Evolutionary conservation across 2,888 invertebrate genomes (phyloP), one percentile per base, ranked within the genome.

Genomic region (Eutolmus rufibarbis): DNA sequence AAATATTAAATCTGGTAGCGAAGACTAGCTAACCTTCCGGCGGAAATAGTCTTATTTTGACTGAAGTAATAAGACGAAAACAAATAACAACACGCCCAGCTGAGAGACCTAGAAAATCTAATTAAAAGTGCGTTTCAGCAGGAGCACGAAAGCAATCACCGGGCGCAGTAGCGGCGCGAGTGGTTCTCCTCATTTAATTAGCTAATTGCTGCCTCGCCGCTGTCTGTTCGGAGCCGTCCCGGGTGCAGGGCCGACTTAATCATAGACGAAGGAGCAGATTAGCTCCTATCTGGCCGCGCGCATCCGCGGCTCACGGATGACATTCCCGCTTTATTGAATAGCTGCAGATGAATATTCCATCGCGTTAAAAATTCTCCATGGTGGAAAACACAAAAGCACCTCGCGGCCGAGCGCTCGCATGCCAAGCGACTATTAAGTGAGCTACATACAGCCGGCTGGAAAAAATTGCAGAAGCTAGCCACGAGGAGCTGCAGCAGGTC

Each of bases 41-140:
- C 51, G 46, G 79, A 79, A 79, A 79, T 79, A 0, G 23, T 79
- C 12, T 79, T 28, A 16, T 28, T 51, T 66, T 66, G 19, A 66
- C 7, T 66, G 8, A 28, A 19, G 12, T 28, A 66, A 66, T n/a
- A 28, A 66, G 23, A n/a, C 28, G 16, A 76, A 34, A 19, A 66
- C 19, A 28, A 79, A 14, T 23, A 79, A 79, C 19, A 57, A 14
- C 57, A 57, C 23, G 28, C 57, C 46, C 34, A 37, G 37, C 66
- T 66, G 82, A 12, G 82, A 82, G 34, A 56, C 56, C 28, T 82
- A 57, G 34, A 9, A 82, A 57, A 82, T 57, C 82, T 57, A 82
- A 82, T 82, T 82, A 82, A 66, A 66, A 82, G 82, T 82, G 57
- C 57, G 82, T 82, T 82, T 82, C 19, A 82, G 31, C n/a, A 82